Base-by-base conservation (phyloP, 2,888 invertebrate genomes). In the Chamaedrilus cognettii region DNA sequence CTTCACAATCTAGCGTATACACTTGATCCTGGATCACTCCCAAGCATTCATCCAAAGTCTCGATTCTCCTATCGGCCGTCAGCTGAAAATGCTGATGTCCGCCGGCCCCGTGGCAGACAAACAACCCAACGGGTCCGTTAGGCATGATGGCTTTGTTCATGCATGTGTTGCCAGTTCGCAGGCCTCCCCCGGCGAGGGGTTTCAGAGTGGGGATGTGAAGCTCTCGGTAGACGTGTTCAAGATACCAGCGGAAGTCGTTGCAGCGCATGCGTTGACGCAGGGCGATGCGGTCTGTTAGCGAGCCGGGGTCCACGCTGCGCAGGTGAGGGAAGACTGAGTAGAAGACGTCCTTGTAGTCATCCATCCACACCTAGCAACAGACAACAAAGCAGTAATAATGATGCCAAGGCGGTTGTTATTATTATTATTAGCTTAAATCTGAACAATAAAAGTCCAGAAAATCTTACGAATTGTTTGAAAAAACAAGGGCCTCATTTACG, bases 321-420 rank as follows among this genome's bases (percentile, higher is more conserved):
- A 51, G n/a, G 31, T 52, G 35, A 26, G 60, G 55, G 28, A 28
- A 49, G 4, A 61, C 23, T 32, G 2, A 85, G 80, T 94, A 96
- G 85, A 95, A 97, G 65, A 97, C 87, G 70, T 94, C 88, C 61
- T 94, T 93, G 81, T 95, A 98, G 60, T 93, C 93, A 81, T 98
- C 97, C 97, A 97, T 96, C 97, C 97, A 97, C 4, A 96, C 96
- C n/a, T n/a, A n/a, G n/a, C n/a, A n/a, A n/a, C n/a, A n/a, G n/a
- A n/a, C n/a, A n/a, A n/a, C n/a, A n/a, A n/a, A n/a, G n/a, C n/a
- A n/a, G n/a, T n/a, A n/a, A n/a, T n/a, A n/a, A n/a, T n/a, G n/a
- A n/a, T n/a, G n/a, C n/a, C n/a, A n/a, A n/a, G n/a, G n/a, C n/a
- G n/a, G n/a, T n/a, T n/a, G n/a, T n/a, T n/a, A n/a, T n/a, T n/a